Base-by-base conservation (phyloP, 1,140 invertebrate genomes). In the Pristionchus pacificus region DNA sequence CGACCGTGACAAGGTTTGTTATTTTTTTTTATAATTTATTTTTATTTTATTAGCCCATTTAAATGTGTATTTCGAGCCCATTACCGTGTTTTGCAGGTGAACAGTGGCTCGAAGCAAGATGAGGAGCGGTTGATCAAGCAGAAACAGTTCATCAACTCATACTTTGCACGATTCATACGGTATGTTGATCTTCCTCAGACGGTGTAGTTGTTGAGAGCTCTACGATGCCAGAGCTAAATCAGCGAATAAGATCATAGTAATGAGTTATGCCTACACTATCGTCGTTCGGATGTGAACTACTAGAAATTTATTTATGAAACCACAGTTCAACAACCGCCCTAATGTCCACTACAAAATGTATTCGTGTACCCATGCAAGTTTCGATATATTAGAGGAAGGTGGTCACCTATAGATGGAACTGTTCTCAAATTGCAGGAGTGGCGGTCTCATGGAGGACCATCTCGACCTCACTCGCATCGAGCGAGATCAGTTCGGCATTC, bases 401-500 rank as follows among this genome's bases (percentile, higher is more conserved):
- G n/a, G n/a, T n/a, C n/a, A n/a, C n/a, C n/a, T n/a, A n/a, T n/a
- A n/a, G n/a, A n/a, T n/a, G n/a, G n/a, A n/a, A n/a, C n/a, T n/a
- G n/a, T n/a, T 27, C 25, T 24, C 10, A 14, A 15, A 25, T 68
- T 67, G 3, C 38, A 69, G 67, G 31, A 27, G 24, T 19, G 67
- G 66, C 55, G 71, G 71, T 33, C 60, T 63, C 15, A 68, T 66
- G 2, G 59, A 68, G 25, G 71, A 73, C 38, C 71, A 73, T 32
- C 68, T 73, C 55, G 71, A 73, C n/a, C 15, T 65, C 59, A 62
- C 31, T 24, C 32, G 64, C 19, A 60, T 65, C 24, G 61, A 61
- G 27, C 68, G 25, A 29, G 71, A 73, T 64, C 59, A 63, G 25
- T 27, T 73, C 14, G 71, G 71, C 0, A 73, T 73, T 68, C 71